Evolutionary conservation across 2,113 vertebrate species (phyloP), one percentile per base, ranked within the genome.

Genomic region (Hippocampus comes): DNA sequence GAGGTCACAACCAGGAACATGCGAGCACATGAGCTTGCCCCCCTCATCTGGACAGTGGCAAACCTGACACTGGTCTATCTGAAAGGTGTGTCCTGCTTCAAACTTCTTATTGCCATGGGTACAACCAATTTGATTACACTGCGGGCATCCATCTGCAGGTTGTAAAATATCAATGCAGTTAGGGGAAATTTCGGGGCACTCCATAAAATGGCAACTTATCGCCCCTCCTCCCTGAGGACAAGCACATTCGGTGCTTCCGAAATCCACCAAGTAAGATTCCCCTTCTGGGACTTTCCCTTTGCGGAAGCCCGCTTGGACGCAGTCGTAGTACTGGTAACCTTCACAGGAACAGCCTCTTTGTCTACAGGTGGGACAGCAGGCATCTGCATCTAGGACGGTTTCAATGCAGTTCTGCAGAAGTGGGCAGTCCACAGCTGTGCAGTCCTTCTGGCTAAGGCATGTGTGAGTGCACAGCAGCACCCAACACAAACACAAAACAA

Each of bases 281-380:
- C 94, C 95, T 17, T 97, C 94, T 0, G 96, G 97, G 38, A 99
- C 97, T 49, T 95, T 97, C 81, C 96, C 96, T 0, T 93, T 91
- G 79, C 83, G 74, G 30, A 98, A 99, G 46, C 96, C 96, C 0
- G 92, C 94, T 2, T 92, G 93, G 82, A 95, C 74, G 0, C 97
- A 99, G 90, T 99, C 97, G 0, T 99, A 99, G 87, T 94, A 97
- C 89, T 98, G 96, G 88, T 99, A 99, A 11, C 96, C 96, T 78
- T 98, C 94, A 0, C 97, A 99, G 2, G 88, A 88, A 57, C 97
- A 99, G 73, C 96, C 97, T 0, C 43, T 92, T 80, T 91, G 94
- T 68, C 89, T 60, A 2, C 97, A 99, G 0, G 91, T 86, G 71
- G 95, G 92, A 0, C 97, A 99, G 88, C 97, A 99, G 46, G 92